Conservation (phyloP, 2,888 invertebrate genomes). For the Fragum sueziense region DNA sequence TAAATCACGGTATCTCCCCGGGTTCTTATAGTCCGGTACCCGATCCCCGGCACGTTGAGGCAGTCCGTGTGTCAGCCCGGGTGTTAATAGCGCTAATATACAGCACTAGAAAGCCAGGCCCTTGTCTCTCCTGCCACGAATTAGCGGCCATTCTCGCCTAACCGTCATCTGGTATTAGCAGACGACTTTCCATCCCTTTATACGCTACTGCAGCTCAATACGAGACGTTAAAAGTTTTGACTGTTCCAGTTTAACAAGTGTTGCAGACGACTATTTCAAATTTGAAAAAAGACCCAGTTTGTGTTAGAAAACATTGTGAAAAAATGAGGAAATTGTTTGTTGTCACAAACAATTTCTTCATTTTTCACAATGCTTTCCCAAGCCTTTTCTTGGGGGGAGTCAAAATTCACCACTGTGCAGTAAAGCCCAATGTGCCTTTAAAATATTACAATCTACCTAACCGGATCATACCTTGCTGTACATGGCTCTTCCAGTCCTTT, state of each 20-base stretch:
- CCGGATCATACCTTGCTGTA: too few relatives aligned
- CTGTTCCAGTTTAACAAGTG: not conserved
- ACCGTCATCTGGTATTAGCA: constrained; percentile 20
- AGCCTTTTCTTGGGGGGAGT: too few relatives aligned
- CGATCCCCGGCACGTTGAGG: not conserved
- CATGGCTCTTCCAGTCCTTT: too few relatives aligned
- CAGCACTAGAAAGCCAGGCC: not conserved
- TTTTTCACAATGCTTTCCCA: not conserved
- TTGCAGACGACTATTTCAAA: too few relatives aligned
- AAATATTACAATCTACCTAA: too few relatives aligned
- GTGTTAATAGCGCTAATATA: constrained; percentile 3
- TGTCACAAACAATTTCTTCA: not conserved
- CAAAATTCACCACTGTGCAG: too few relatives aligned
- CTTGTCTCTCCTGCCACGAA: not conserved
- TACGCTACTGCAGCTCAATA: not conserved
- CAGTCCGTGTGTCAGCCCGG: not conserved
- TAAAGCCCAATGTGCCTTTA: not conserved
- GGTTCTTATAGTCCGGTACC: not conserved
- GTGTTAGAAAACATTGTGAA: too few relatives aligned
- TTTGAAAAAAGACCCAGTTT: too few relatives aligned
- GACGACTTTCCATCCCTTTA: not conserved
- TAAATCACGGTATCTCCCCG: not conserved
- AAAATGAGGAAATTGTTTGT: too few relatives aligned
- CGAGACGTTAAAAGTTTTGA: not conserved
- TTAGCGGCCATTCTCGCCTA: not conserved